Percentiles rank a stretch among this genome's conserved stretches.
These are phyloP conservation scores for Enteromius treurensis DNA, from an alignment of 2,797 vertebrate genomes.

Conservation along the genomic window DNA sequence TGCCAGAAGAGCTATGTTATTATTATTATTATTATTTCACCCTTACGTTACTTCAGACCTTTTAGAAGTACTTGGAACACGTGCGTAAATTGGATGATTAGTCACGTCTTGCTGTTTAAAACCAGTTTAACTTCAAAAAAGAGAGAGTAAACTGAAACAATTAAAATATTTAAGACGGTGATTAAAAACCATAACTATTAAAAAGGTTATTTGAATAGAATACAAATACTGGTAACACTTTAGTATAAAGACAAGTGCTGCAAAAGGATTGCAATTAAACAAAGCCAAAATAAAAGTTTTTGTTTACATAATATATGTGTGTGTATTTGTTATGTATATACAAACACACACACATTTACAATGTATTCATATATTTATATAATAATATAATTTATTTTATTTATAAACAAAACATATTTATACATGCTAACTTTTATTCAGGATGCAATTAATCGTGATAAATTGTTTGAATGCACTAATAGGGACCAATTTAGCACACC, in stretches of 20 bases:
- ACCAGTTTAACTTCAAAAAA: background rate
- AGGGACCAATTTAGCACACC: too few relatives aligned
- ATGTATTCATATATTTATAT: background rate
- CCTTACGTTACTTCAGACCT: background rate
- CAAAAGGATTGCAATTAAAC: background rate
- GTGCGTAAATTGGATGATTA: background rate
- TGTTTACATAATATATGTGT: background rate
- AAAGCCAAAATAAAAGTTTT: background rate
- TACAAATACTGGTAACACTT: background rate
- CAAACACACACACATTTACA: background rate
- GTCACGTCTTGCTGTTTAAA: background rate
- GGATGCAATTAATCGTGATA: too few relatives aligned
- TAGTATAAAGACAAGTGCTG: background rate
- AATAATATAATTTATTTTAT: background rate
- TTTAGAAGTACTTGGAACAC: background rate
- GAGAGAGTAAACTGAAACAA: background rate
- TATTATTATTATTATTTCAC: slow-evolving; percentile 29
- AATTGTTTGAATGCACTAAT: too few relatives aligned
- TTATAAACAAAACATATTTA: background rate
- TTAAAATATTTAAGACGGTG: background rate
- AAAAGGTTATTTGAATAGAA: background rate
- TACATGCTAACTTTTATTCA: background rate
- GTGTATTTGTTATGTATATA: background rate
- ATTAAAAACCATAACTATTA: background rate
- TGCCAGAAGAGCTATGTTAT: slow-evolving; percentile 37